These are phyloP conservation scores for Plutella xylostella DNA, from an alignment of 2,888 invertebrate species.

Conservation along the genomic window DNA sequence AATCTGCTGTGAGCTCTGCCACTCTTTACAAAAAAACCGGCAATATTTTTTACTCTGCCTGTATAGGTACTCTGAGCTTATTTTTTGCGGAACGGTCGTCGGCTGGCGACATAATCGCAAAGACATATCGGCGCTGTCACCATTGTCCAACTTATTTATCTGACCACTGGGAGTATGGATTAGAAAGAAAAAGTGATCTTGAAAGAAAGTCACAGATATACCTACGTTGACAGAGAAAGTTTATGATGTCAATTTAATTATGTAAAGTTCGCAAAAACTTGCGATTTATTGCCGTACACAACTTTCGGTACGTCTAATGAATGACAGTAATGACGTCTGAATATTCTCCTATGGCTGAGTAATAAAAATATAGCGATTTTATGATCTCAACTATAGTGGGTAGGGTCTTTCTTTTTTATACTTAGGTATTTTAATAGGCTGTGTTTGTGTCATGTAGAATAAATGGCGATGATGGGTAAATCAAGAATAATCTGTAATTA, in stretches of 20 bases:
- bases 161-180: conserved; percentile 1
- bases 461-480: too few species aligned
- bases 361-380: background rate
- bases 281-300: background rate
- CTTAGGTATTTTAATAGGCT: too few species aligned
- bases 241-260: conserved; percentile 1
- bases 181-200: conserved; percentile 3
- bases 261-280: background rate
- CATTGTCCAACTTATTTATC: background rate
- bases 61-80: background rate
- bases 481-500: too few species aligned
- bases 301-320: too few species aligned
- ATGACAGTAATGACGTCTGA: too few species aligned
- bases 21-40: too few species aligned
- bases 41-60: too few species aligned
- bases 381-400: too few species aligned
- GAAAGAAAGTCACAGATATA: background rate
- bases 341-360: too few species aligned
- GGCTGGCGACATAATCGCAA: background rate
- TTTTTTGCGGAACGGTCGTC: background rate
- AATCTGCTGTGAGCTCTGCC: too few species aligned
- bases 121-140: conserved; percentile 3
- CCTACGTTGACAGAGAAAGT: conserved; percentile 2
- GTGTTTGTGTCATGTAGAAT: too few species aligned
- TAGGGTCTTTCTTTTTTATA: too few species aligned